A percentile compares a stretch with the other conserved stretches of the same genome.
Conservation (phyloP, 2,797 vertebrate species). For the Mallotus villosus region DNA sequence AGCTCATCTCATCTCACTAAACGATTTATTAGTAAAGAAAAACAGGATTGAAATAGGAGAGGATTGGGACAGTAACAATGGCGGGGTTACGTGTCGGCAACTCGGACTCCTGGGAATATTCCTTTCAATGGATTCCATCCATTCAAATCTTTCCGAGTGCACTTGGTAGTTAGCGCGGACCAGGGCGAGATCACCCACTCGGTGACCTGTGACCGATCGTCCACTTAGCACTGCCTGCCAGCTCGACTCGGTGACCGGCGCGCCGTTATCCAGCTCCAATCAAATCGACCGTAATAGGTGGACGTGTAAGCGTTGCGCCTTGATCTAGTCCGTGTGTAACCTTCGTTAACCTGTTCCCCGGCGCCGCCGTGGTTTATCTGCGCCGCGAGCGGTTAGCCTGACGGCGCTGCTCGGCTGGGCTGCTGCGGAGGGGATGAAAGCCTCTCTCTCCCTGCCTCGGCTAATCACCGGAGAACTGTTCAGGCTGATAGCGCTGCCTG, state of each 20-base stretch:
- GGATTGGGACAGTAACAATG: no score
- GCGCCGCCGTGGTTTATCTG: background rate
- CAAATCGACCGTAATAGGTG: background rate
- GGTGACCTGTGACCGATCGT: background rate
- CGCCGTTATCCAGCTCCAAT: background rate
- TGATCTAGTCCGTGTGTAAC: slow-evolving; percentile 7
- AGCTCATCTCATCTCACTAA: no score
- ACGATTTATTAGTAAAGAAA: no score
- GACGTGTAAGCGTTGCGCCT: background rate
- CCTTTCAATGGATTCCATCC: background rate
- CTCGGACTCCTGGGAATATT: no score
- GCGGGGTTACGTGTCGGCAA: no score
- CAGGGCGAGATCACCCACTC: background rate
- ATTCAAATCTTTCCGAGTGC: background rate
- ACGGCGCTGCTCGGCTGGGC: background rate
- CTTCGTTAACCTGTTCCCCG: slow-evolving; percentile 1
- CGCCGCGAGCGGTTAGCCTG: background rate
- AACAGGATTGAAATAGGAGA: no score
- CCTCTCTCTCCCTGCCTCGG: background rate
- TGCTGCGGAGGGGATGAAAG: slow-evolving; percentile 7
- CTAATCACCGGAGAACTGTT: slow-evolving; percentile 11
- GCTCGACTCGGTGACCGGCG: background rate
- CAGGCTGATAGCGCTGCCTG: slow-evolving; percentile 19
- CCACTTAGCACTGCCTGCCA: background rate
- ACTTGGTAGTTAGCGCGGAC: background rate